Base-by-base conservation (phyloP, 2,797 vertebrate species). In the Lagodon rhomboides region DNA sequence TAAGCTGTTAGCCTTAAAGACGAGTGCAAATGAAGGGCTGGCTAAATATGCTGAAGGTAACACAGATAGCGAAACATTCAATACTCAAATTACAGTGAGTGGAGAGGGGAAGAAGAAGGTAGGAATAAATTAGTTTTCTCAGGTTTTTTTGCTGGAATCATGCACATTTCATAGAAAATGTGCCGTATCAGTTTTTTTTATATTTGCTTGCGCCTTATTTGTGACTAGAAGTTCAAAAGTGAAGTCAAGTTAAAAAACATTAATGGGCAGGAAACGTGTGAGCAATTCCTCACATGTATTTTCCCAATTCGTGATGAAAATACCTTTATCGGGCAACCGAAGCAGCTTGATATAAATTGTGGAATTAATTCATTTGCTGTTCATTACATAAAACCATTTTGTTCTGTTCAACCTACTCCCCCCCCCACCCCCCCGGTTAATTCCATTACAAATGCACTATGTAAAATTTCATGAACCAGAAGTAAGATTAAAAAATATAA, bases 1-100 rank as follows among this genome's bases (percentile, higher is more conserved):
- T 93, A 92, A 94, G 94, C 90, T 91, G 92, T 94, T 94, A 92
- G 90, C 90, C 92, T 89, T 89, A 95, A 94, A 77, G 87, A 90
- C 69, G 75, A 80, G 91, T 90, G 86, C 87, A 91, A 93, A 93
- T 91, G 92, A 94, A 91, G 81, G 90, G 83, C 87, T 91, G 76
- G 77, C 89, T 92, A 94, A 94, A 92, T 92, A 91, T 89, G 80
- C 87, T 91, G 89, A 91, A 91, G 85, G 89, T 92, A 94, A 84
- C 79, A 76, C 77, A 92, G 88, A 91, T 83, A 89, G 72, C 49
- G 60, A 89, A 87, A 84, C 74, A 81, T 74, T 73, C 77, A 75
- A 74, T 71, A 41, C 83, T 87, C 75, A 89, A 88, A 89, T 86
- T 87, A 89, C 50, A 82, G 73, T 41, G 25, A 68, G 58, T 11